Conservation (phyloP, 2,888 invertebrate species). For the Caenorhabditis panamensis region DNA sequence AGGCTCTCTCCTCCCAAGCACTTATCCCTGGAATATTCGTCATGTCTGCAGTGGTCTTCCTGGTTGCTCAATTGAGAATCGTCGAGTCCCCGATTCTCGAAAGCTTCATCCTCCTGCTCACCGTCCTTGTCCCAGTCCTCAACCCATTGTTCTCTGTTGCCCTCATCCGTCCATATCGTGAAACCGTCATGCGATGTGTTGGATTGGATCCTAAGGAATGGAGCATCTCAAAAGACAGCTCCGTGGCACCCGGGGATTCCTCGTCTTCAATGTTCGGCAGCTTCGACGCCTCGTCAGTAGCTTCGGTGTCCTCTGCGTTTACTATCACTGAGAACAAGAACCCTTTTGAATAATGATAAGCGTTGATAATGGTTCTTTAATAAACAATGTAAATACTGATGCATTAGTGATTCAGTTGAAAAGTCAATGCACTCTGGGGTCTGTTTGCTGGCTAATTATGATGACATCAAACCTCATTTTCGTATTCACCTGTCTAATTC, state of each 20-base stretch:
- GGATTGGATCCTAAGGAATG: slow-evolving; percentile 44
- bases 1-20: slow-evolving; percentile 33
- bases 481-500: background rate
- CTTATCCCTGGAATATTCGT: slow-evolving; percentile 16
- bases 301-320: slow-evolving; percentile 36
- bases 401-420: background rate
- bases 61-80: slow-evolving; percentile 17
- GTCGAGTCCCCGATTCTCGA: slow-evolving; percentile 38
- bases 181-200: slow-evolving; percentile 16
- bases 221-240: slow-evolving; percentile 26
- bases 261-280: slow-evolving; percentile 37
- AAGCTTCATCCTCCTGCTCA: slow-evolving; percentile 24
- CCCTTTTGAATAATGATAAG: slow-evolving; percentile 33
- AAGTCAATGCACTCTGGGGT: no score
- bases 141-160: slow-evolving; percentile 23
- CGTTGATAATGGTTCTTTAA: no score
- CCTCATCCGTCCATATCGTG: slow-evolving; percentile 38
- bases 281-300: slow-evolving; percentile 33
- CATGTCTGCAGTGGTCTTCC: slow-evolving; percentile 7
- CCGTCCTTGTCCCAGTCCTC: slow-evolving; percentile 30
- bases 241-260: slow-evolving; percentile 29
- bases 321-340: slow-evolving; percentile 17
- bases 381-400: background rate
- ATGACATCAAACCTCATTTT: no score
- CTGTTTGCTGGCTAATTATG: no score